Evolutionary conservation across 2,797 vertebrate genomes (phyloP).

Genomic region (Eulemur rubriventer): DNA sequence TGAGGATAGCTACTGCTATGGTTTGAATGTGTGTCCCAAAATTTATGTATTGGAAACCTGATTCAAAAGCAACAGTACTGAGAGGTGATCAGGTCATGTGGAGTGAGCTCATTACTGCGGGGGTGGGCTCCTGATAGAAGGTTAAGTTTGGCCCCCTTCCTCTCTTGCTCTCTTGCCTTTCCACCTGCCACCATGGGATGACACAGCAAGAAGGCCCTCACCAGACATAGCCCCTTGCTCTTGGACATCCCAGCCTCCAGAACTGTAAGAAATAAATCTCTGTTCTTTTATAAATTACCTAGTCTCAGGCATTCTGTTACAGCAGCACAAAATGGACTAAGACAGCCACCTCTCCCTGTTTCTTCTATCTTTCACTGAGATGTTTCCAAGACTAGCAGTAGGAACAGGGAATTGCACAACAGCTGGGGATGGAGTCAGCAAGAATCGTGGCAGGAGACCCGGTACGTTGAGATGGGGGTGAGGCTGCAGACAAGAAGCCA

Average conservation of each 20-base stretch:
- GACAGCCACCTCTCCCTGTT: not conserved
- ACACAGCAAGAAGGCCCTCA: not conserved
- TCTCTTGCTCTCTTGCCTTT: not conserved
- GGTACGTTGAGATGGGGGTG: fast-evolving
- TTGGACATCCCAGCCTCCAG: not conserved
- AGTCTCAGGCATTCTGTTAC: not conserved
- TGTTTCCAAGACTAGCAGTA: not conserved
- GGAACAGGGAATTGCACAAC: not conserved
- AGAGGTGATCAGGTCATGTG: too few relatives aligned
- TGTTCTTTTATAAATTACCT: not conserved
- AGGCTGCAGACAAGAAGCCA: not conserved
- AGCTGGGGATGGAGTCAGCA: not conserved
- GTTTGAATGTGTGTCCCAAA: not conserved
- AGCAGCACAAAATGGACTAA: not conserved
- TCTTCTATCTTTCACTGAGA: not conserved
- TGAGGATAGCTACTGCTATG: not conserved
- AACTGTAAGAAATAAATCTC: not conserved
- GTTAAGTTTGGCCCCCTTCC: not conserved
- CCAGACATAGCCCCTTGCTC: not conserved
- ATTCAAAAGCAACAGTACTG: not conserved
- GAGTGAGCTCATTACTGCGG: not conserved
- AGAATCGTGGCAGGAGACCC: not conserved
- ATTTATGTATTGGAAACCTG: not conserved
- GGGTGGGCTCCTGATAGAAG: not conserved
- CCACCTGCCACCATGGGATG: not conserved